Conservation (phyloP, 64 coral and sea anemone genomes). For the Porites australiensis region DNA sequence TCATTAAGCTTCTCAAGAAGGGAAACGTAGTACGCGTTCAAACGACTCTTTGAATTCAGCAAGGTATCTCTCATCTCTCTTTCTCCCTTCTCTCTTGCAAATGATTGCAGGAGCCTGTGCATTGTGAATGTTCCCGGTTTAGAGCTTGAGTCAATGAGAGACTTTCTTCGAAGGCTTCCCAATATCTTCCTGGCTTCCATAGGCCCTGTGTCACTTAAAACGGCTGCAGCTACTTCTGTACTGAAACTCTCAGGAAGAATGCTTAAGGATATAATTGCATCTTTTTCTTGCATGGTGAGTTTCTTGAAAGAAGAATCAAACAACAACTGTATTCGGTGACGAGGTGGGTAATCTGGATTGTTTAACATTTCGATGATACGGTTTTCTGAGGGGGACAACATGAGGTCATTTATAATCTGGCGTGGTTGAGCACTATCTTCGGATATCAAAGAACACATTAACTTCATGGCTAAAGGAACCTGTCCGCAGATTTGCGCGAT, state of each 20-base stretch:
- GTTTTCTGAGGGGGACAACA: not conserved
- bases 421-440: too few relatives aligned
- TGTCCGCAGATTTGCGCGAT: too few relatives aligned
- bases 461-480: too few relatives aligned
- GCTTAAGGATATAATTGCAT: not conserved
- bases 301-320: too few relatives aligned
- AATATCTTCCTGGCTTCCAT: not conserved
- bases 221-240: too few relatives aligned
- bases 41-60: not conserved
- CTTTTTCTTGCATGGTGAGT: not conserved
- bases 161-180: too few relatives aligned
- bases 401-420: too few relatives aligned
- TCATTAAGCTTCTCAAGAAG: not conserved
- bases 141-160: not conserved
- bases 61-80: not conserved
- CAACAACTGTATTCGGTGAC: not conserved
- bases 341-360: slow-evolving; percentile 13
- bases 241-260: slow-evolving; percentile 9
- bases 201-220: not conserved
- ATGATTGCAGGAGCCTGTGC: slow-evolving; percentile 5
- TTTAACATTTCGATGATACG: not conserved
- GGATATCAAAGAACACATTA: too few relatives aligned
- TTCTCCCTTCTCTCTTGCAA: not conserved
- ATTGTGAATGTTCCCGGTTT: not conserved
- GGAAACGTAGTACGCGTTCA: not conserved